These are phyloP conservation scores for Drosophila parvula DNA, from an alignment of 1,140 invertebrate species.

Conservation along the genomic window DNA sequence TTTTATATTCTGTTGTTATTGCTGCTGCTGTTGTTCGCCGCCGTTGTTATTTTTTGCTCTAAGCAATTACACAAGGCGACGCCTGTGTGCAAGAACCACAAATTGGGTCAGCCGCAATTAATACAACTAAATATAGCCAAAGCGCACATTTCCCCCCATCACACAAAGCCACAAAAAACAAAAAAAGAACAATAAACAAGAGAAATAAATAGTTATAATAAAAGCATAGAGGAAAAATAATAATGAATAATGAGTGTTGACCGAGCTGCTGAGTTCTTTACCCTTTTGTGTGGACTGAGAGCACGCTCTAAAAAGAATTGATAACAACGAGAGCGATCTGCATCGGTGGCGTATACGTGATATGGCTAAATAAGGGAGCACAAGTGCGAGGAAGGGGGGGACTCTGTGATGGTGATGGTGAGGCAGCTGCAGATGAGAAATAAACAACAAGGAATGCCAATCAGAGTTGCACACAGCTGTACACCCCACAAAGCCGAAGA, in stretches of 20 bases:
- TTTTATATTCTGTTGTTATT: conserved; percentile 24
- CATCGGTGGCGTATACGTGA: conserved; percentile 41
- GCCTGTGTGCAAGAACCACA: conserved; percentile 48
- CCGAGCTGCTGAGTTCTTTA: conserved; percentile 35
- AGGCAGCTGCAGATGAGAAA: not conserved
- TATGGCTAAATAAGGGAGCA: conserved; percentile 28
- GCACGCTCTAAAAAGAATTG: conserved; percentile 20
- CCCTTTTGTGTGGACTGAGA: conserved; percentile 25
- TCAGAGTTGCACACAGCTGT: conserved; percentile 1
- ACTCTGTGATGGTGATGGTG: not conserved
- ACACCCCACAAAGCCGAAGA: conserved; percentile 1
- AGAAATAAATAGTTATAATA: conserved; percentile 19
- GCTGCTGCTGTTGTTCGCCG: not conserved
- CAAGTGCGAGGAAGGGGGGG: not conserved
- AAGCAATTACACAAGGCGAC: conserved; percentile 57
- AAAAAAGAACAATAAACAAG: not conserved
- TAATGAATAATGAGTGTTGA: conserved; percentile 41
- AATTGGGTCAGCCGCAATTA: conserved; percentile 76
- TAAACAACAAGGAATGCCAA: conserved; percentile 4
- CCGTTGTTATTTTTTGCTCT: conserved; percentile 36
- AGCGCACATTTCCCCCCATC: conserved; percentile 41
- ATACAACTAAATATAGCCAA: conserved; percentile 74
- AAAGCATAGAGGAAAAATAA: conserved; percentile 11
- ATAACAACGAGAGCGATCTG: conserved; percentile 21
- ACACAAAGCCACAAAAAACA: conserved; percentile 8